Percentiles rank a stretch among this genome's conserved stretches.
phyloP scores from a whole-genome alignment of 2,797 vertebrate genomes.

The Pelochelys cantorii region DNA sequence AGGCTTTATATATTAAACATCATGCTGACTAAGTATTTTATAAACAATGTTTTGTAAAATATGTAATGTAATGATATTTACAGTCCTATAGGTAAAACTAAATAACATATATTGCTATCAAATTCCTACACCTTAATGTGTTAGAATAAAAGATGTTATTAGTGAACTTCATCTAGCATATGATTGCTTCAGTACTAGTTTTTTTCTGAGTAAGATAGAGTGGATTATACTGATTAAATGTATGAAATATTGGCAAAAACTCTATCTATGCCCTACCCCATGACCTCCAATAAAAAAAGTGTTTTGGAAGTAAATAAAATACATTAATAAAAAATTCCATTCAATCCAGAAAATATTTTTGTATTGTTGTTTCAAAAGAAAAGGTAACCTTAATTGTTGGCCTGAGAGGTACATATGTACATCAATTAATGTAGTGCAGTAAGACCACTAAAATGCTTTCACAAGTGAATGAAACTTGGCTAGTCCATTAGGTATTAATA shows the following conservation, averaged over 20 bases:
- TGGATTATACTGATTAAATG: conserved; percentile 3
- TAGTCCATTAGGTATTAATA: background rate
- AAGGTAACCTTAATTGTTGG: background rate
- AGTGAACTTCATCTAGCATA: background rate
- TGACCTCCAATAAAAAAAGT: background rate
- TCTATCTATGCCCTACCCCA: background rate
- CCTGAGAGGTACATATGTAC: background rate
- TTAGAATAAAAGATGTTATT: conserved; percentile 23
- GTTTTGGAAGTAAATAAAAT: conserved; percentile 6
- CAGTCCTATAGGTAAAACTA: background rate
- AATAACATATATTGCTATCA: background rate
- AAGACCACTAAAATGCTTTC: background rate
- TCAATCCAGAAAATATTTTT: background rate
- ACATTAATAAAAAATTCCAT: background rate
- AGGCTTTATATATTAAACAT: background rate
- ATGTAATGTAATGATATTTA: background rate
- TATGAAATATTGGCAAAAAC: background rate
- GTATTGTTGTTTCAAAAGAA: background rate
- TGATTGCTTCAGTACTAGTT: background rate
- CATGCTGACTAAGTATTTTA: background rate
- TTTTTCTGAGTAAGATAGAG: conserved; percentile 8
- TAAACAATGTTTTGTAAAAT: background rate
- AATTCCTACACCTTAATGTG: background rate
- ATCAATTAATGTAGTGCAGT: background rate
- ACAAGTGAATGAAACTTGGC: background rate